These are phyloP conservation scores for Sebastes matsubarae DNA, from an alignment of 2,797 vertebrate species.

Conservation along the genomic window DNA sequence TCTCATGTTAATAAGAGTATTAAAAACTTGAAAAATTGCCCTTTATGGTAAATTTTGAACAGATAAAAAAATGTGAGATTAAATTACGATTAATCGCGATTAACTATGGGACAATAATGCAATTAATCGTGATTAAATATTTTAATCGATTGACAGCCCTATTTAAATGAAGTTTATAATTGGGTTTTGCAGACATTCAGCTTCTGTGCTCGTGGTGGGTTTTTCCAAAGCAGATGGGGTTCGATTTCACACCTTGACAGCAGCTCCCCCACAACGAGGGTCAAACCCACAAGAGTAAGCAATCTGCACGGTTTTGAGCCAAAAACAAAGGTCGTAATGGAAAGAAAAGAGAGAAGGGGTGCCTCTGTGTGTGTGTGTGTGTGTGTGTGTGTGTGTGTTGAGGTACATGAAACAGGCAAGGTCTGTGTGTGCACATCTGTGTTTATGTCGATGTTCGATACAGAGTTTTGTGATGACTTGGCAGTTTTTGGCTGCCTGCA, in stretches of 20 bases:
- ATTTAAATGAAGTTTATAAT: background rate
- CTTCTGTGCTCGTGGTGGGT: slow-evolving; percentile 10
- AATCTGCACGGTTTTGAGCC: slow-evolving; percentile 27
- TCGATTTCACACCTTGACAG: slow-evolving; percentile 63
- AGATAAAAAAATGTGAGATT: no score
- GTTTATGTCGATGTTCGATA: slow-evolving; percentile 50
- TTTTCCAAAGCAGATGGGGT: slow-evolving; percentile 39
- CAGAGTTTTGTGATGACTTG: slow-evolving; percentile 65
- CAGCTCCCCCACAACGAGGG: slow-evolving; percentile 29
- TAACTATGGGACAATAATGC: no score
- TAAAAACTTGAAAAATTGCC: no score
- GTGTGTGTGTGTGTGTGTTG: background rate
- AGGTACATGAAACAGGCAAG: slow-evolving; percentile 8
- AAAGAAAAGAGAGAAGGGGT: slow-evolving; percentile 22
- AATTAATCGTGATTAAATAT: no score
- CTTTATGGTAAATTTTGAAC: no score
- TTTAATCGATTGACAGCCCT: no score
- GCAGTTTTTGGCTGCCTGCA: slow-evolving; percentile 54
- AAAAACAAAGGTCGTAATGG: slow-evolving; percentile 48
- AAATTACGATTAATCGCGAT: no score
- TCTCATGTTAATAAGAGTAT: no score
- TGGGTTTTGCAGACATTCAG: slow-evolving; percentile 39
- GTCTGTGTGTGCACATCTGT: slow-evolving; percentile 65
- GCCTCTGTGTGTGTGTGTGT: background rate
- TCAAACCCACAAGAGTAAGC: slow-evolving; percentile 43